Base-by-base conservation (phyloP, 2,797 vertebrate genomes). In the Sciaenops ocellatus region DNA sequence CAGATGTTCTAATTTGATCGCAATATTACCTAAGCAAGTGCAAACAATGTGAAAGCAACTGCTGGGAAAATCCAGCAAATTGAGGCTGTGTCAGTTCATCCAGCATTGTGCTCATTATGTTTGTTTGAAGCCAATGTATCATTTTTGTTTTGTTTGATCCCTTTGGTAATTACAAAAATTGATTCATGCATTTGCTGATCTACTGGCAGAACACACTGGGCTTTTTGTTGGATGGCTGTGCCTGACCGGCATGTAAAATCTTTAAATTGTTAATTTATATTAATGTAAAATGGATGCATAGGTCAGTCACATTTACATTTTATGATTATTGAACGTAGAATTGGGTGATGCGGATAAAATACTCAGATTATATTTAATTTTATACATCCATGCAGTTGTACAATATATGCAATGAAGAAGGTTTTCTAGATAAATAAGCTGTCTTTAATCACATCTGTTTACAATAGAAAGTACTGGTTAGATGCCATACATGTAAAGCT, bases 1-100 rank as follows among this genome's bases (percentile, higher is more conserved):
- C 24, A 64, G 50, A 62, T 69, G n/a, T 66, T 72, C 15, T 63
- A 13, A 79, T 82, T 56, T 78, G 47, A 82, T 85, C 30, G 62
- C 28, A 57, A 4, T 67, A 50, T 79, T 70, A 68, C 24, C 38
- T 3, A 59, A 77, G 12, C 24, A 65, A 59, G 41, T 56, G 51
- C 64, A 68, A 81, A 79, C 76, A 78, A 52, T 60, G 69, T 65
- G 30, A 76, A 61, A 15, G 13, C 52, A 56, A 61, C 48, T 51
- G n/a, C 52, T 57, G 67, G 60, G 84, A 77, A 83, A 71, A 73
- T 47, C 30, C 46, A 68, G 61, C 34, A 24, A 70, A 44, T 56
- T 2, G 47, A 70, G 56, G 54, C 65, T 38, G 8, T 42, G 51
- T 77, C 56, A 66, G 55, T 41, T 28, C 55, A 64, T 60, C 79